Conservation (phyloP, 2,113 vertebrate genomes). For the Pseudonaja textilis region DNA sequence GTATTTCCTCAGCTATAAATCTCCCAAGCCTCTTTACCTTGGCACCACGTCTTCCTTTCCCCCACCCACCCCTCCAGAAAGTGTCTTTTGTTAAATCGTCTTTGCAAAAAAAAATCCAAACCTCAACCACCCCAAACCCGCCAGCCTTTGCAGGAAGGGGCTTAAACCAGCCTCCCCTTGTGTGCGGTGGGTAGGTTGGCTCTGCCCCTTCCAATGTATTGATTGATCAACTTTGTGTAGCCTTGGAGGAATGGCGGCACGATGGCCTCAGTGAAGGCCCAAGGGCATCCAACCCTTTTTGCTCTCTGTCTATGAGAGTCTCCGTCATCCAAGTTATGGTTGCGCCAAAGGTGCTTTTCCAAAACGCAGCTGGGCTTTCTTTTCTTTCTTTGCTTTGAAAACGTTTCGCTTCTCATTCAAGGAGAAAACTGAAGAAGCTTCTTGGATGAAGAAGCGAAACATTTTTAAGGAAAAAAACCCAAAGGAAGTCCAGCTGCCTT, state of each 20-base stretch:
- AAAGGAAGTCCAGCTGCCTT: neutral
- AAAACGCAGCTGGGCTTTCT: neutral
- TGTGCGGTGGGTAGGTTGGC: neutral
- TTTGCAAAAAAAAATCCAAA: neutral
- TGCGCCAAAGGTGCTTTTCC: neutral
- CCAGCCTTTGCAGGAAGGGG: neutral
- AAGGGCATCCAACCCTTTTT: neutral
- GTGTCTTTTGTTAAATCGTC: neutral
- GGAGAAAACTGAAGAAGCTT: neutral
- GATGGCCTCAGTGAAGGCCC: neutral
- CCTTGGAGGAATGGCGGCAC: neutral
- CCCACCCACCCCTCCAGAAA: conserved; percentile 63
- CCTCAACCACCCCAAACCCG: neutral
- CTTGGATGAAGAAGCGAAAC: neutral
- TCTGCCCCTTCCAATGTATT: neutral
- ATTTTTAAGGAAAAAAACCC: neutral
- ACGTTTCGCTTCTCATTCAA: neutral
- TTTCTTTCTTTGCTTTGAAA: neutral
- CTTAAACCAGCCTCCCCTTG: neutral
- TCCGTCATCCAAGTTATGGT: neutral
- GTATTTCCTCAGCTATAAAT: conserved; percentile 86
- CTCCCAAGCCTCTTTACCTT: conserved; percentile 66
- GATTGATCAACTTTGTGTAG: neutral
- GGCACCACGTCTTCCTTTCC: conserved; percentile 65
- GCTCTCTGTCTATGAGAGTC: neutral